Evolutionary conservation across 1,140 invertebrate genomes (phyloP), one percentile per base, ranked within the genome.

Genomic region (Wasmannia auropunctata): DNA sequence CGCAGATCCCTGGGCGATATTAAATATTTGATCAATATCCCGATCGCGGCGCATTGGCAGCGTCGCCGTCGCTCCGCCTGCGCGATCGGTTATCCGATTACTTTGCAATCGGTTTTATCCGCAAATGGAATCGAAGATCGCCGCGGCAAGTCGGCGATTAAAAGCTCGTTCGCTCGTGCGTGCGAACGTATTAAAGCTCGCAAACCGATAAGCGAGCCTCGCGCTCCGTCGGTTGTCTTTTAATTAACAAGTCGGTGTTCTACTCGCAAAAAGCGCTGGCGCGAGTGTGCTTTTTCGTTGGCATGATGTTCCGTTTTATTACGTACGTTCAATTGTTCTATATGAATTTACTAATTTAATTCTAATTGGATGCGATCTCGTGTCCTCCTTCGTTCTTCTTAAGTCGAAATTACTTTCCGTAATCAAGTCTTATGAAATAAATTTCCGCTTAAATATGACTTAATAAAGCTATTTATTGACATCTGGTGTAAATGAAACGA

Each of bases 61-160:
- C 10, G 51, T 58, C 62, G 49, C 28, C 58, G 75, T 40, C 37
- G 75, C 31, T 51, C n/a, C 31, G 72, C 75, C 25, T 34, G 43
- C 51, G 75, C 51, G 75, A 86, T 86, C 74, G 74, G 40, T 77
- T 85, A 85, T 85, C 84, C 84, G 84, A 86, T 86, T 81, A 67
- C 76, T 86, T 86, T 70, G 46, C 76, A 81, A 86, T 86, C 75
- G 77, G 77, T 86, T 86, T 86, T 86, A 86, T 86, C 62, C 84
- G 63, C 76, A 79, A 86, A 56, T 86, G 84, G 76, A 86, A 81
- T 86, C 63, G 76, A 60, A 86, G 84, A 86, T 86, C 84, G 54
- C 14, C 40, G 40, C 49, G 62, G 56, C 76, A 86, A 86, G 84
- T 86, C 76, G 76, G 63, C 84, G 84, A 86, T 86, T 86, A 86